phyloP scores from a whole-genome alignment of 2,888 invertebrate species.

The Ophion costatus region DNA sequence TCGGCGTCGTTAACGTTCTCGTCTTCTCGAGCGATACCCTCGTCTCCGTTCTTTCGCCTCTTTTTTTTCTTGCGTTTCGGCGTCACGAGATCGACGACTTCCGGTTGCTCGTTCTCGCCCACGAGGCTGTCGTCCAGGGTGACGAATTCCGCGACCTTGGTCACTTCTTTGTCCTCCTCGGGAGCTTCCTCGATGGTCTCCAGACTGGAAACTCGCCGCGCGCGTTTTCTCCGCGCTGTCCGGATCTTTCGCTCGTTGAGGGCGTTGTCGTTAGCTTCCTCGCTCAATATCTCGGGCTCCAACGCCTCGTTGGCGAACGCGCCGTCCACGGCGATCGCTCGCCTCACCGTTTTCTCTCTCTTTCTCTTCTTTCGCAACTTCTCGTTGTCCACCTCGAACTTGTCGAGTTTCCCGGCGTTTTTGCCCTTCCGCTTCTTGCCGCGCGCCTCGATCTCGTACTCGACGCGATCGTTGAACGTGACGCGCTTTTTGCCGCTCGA shows the following conservation, averaged over 20 bases:
- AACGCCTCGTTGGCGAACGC: conserved; percentile 76
- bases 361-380: conserved; percentile 72
- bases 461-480: conserved; percentile 79
- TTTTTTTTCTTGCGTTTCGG: conserved; percentile 64
- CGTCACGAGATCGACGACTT: conserved; percentile 41
- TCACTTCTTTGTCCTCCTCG: conserved; percentile 68
- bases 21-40: background rate
- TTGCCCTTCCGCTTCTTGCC: conserved; percentile 71
- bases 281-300: conserved; percentile 70
- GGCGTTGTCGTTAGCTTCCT: conserved; percentile 77
- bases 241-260: conserved; percentile 74
- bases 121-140: conserved; percentile 50
- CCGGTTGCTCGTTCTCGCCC: conserved; percentile 41
- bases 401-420: conserved; percentile 75
- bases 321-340: conserved; percentile 39
- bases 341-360: conserved; percentile 62
- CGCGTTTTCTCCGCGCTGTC: conserved; percentile 72
- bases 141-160: conserved; percentile 22
- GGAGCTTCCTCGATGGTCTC: conserved; percentile 78
- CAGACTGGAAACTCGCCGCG: conserved; percentile 70
- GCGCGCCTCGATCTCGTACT: conserved; percentile 75
- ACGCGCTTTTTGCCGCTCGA: conserved; percentile 76
- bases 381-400: conserved; percentile 78
- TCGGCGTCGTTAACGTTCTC: conserved; percentile 26
- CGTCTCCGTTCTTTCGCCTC: background rate